Base-by-base conservation (phyloP, 2,888 invertebrate species). In the Amorpha juglandis region DNA sequence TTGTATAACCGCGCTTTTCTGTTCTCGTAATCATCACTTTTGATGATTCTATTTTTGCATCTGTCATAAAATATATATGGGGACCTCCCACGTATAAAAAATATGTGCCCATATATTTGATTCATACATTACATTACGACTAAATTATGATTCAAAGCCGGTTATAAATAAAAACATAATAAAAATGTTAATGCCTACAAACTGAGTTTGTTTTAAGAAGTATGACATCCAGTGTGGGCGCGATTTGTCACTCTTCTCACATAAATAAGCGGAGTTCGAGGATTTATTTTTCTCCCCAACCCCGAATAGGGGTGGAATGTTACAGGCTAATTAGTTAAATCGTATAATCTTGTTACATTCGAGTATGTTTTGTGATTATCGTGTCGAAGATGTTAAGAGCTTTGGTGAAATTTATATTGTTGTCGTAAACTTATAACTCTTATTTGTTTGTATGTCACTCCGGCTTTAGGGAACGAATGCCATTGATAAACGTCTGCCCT, bases 301-400 rank as follows among this genome's bases (percentile, higher is more conserved):
- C 12, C 19, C 58, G 12, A 16, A 35, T 38, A 42, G 42, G 58
- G 58, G 38, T 55, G 35, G 55, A 38, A 19, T 38, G 16, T 42
- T 38, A 58, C 42, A 16, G 19, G 19, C 42, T 58, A 42, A 58
- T 58, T 58, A 58, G 58, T 58, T 58, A 64, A 64, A 64, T 64
- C 38, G 45, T 42, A 64, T 52, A 50, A 64, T 52, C 51, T 51
- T 45, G 63, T 52, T n/a, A 45, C 21, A 52, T 51, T 38, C 42
- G 38, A 19, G 42, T 58, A 12, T 58, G 16, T 42, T 55, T 38
- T 58, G 38, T 38, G 38, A 55, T 55, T 35, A 55, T 35, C 4
- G 4, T 58, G 38, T 58, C 19, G 11, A 21, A 6, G 55, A 16
- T 55, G 1, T 55, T 58, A 2, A 0, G 19, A 50, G 19, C 9